phyloP scores from a whole-genome alignment of 2,888 invertebrate genomes.

The Andrena praecox region DNA sequence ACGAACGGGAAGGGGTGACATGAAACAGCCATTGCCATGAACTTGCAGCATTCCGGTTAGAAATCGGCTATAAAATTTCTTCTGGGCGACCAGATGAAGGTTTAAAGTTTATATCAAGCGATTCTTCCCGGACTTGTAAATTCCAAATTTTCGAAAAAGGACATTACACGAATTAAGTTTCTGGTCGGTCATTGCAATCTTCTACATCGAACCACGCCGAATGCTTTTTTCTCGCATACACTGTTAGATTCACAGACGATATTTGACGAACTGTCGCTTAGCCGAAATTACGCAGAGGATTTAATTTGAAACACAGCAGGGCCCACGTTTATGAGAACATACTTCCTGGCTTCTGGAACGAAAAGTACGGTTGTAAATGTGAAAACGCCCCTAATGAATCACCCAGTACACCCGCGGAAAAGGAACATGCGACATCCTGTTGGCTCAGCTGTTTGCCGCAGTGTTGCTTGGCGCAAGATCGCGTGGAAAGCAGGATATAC shows the following conservation, averaged over 20 bases:
- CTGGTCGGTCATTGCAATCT: no score
- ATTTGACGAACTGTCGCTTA: no score
- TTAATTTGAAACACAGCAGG: no score
- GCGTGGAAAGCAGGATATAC: slow-evolving; percentile 12
- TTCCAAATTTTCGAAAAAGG: not conserved
- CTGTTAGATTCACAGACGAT: no score
- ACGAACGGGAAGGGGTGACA: not conserved
- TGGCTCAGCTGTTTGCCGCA: slow-evolving; percentile 53
- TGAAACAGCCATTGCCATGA: not conserved
- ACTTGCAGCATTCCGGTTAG: not conserved
- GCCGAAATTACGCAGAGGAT: no score
- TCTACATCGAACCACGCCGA: no score
- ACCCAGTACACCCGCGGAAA: not conserved
- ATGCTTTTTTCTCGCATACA: no score
- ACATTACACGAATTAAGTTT: not conserved
- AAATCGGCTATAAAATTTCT: not conserved
- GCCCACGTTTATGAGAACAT: no score
- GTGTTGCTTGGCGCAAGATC: slow-evolving; percentile 18
- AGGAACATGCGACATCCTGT: slow-evolving; percentile 39
- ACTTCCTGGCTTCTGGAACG: not conserved
- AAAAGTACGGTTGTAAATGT: not conserved
- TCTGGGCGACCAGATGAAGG: no score
- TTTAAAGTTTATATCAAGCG: not conserved
- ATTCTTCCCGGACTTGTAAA: not conserved
- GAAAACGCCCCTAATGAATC: not conserved